These are phyloP conservation scores for Anguilla marmorata DNA, from an alignment of 2,797 vertebrate genomes.

Conservation along the genomic window DNA sequence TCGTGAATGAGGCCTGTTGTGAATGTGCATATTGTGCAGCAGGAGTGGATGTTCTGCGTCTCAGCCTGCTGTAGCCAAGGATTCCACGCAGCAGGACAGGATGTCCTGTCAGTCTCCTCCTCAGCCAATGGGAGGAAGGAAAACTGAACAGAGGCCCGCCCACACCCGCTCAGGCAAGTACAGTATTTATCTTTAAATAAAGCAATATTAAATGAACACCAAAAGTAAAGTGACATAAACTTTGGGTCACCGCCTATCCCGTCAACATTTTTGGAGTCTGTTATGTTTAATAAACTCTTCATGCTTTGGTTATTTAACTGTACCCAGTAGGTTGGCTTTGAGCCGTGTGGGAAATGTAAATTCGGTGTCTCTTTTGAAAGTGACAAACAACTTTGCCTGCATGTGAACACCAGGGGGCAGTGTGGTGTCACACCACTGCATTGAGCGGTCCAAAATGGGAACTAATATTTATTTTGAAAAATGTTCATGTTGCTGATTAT, in stretches of 20 bases:
- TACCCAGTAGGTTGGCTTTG: not conserved
- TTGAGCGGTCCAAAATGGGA: not conserved
- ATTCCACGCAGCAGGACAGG: not conserved
- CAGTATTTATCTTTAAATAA: not conserved
- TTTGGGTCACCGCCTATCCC: not conserved
- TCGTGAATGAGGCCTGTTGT: too few relatives aligned
- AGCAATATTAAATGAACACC: not conserved
- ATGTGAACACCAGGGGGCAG: constrained; percentile 4
- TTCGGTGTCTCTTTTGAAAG: not conserved
- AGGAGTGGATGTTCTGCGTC: not conserved
- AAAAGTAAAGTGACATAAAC: not conserved
- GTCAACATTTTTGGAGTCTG: not conserved
- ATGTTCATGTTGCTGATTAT: not conserved
- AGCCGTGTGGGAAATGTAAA: not conserved
- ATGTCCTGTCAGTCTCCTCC: not conserved
- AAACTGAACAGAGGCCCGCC: not conserved
- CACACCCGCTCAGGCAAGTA: not conserved
- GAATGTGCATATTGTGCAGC: not conserved
- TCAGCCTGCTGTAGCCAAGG: not conserved
- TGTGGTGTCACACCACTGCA: not conserved
- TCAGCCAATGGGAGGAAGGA: not conserved
- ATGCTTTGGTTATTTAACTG: not conserved
- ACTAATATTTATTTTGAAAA: not conserved
- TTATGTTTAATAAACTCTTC: not conserved
- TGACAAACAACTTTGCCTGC: not conserved